Conservation (phyloP, 2,888 invertebrate genomes). For the Pyrochroa serraticornis region DNA sequence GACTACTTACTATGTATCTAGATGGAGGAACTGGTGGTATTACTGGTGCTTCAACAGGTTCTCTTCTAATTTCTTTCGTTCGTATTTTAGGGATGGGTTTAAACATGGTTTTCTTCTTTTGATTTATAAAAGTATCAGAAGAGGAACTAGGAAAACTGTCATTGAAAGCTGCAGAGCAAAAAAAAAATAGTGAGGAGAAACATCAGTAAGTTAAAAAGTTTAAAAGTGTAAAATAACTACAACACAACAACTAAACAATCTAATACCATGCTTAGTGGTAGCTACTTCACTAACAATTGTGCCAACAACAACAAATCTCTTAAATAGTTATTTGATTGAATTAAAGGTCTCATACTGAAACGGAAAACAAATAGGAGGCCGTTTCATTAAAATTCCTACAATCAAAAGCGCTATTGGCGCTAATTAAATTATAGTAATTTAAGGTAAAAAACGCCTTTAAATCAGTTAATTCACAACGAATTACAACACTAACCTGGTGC, state of each 20-base stretch:
- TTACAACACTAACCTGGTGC: slow-evolving; percentile 19
- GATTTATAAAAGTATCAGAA: slow-evolving; percentile 46
- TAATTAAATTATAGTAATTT: slow-evolving; percentile 4
- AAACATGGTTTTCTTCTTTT: slow-evolving; percentile 53
- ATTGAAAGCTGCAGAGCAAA: slow-evolving; percentile 39
- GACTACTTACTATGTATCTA: slow-evolving; percentile 45
- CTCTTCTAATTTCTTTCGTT: slow-evolving; percentile 51
- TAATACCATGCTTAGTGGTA: slow-evolving; percentile 28
- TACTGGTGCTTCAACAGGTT: slow-evolving; percentile 39
- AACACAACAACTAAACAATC: slow-evolving; percentile 20
- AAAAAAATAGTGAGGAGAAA: slow-evolving; percentile 32
- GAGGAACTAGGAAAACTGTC: slow-evolving; percentile 44
- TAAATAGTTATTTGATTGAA: neutral
- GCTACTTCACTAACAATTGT: slow-evolving; percentile 2
- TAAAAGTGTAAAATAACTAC: slow-evolving; percentile 22
- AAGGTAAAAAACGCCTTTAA: neutral
- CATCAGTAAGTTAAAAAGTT: slow-evolving; percentile 26
- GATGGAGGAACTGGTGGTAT: slow-evolving; percentile 40
- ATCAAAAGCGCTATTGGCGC: neutral
- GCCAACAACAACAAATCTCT: slow-evolving; percentile 4
- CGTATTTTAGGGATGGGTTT: slow-evolving; percentile 54
- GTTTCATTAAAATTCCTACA: no score
- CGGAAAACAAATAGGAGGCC: neutral
- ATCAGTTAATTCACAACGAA: neutral
- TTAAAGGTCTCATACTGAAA: neutral